Evolutionary conservation across 1,140 invertebrate species (phyloP), one percentile per base, ranked within the genome.

Genomic region (Andricus grossulariae): DNA sequence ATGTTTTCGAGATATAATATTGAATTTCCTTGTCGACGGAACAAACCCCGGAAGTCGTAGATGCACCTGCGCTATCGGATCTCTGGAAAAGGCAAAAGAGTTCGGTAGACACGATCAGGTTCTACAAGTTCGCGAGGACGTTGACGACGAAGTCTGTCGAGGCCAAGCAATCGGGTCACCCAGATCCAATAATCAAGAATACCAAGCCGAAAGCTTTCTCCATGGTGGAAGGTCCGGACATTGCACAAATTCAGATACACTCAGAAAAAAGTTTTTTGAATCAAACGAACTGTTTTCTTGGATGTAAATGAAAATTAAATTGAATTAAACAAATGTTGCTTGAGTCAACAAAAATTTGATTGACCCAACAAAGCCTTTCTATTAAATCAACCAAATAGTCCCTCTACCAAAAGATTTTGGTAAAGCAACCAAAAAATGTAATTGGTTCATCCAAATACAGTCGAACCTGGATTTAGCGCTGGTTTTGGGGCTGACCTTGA

Each of bases 101-200:
- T 66, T 72, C 71, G 75, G 16, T 72, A 39, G 70, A 32, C 74
- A 50, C 50, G 32, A 55, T 76, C 52, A 72, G 25, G 66, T 72
- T 77, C 55, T 18, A 71, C 74, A 25, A 77, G 76, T 66, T 73
- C 45, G 49, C 52, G 25, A 72, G 71, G 73, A 60, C 70, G 74
- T 72, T 74, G 74, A 73, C 54, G 73, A 83, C 73, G 78, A 83
- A 79, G 80, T 79, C 52, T 51, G 70, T 79, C 60, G 79, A 81
- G 80, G 76, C 80, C 74, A 81, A 60, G 75, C 85, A 90, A 90
- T 90, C 87, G 78, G 89, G 89, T 90, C 88, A 90, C 88, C 88
- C 89, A 89, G 88, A 89, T 90, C 84, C 78, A 84, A 86, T 86
- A 89, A 89, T 82, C 85, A 80, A 89, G 82, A 78, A 83, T 80